phyloP scores from a whole-genome alignment of 2,888 invertebrate species.

The Hirtodrosophila histrioides region DNA sequence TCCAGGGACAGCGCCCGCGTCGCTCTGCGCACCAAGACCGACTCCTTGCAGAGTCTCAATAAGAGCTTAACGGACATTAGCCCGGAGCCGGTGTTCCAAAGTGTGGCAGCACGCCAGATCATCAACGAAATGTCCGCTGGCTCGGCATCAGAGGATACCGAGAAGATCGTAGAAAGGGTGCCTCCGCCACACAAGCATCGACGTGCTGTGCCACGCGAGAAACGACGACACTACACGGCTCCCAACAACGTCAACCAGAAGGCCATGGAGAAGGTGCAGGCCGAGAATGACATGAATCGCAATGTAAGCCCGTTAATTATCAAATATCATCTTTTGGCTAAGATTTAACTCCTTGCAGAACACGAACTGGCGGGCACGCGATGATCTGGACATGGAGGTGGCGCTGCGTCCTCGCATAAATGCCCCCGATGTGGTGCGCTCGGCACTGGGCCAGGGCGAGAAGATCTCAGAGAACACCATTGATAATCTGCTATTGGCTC shows the following conservation, averaged over 20 bases:
- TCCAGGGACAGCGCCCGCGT: constrained; percentile 73
- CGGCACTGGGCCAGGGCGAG: constrained; percentile 88
- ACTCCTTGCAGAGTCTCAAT: constrained; percentile 83
- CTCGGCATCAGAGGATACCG: constrained; percentile 84
- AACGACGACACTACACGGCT: constrained; percentile 94
- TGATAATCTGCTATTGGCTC: constrained; percentile 93
- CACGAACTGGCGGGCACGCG: constrained; percentile 88
- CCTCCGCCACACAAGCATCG: constrained; percentile 86
- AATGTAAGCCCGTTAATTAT: constrained; percentile 75
- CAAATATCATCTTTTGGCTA: background rate
- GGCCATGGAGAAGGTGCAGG: constrained; percentile 87
- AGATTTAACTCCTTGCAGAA: constrained; percentile 69
- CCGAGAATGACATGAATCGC: constrained; percentile 84
- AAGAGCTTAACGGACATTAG: constrained; percentile 87
- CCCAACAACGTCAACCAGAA: constrained; percentile 89
- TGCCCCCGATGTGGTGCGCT: constrained; percentile 94
- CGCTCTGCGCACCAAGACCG: constrained; percentile 82
- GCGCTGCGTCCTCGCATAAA: constrained; percentile 90
- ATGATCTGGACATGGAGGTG: constrained; percentile 94
- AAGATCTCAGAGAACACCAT: constrained; percentile 89
- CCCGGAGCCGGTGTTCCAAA: constrained; percentile 91
- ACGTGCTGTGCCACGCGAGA: constrained; percentile 91
- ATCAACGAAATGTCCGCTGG: constrained; percentile 90
- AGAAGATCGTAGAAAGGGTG: constrained; percentile 84
- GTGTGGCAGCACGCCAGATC: constrained; percentile 93